These are phyloP conservation scores for Pristionchus mayeri DNA, from an alignment of 2,888 invertebrate genomes.

Conservation along the genomic window DNA sequence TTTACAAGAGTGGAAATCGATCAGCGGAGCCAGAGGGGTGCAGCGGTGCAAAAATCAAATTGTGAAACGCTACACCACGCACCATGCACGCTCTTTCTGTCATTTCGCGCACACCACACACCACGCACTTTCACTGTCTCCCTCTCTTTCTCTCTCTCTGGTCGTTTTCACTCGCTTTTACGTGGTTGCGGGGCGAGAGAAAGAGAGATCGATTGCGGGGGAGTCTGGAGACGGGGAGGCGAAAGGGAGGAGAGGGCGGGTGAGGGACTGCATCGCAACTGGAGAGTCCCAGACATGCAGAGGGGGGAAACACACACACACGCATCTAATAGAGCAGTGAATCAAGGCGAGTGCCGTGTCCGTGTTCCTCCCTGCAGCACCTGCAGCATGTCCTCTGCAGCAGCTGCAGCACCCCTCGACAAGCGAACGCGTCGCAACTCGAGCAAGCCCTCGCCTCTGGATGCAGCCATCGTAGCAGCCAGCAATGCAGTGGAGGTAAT, in stretches of 20 bases:
- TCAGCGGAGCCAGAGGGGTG: background rate
- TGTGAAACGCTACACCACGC: background rate
- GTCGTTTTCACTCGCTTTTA: background rate
- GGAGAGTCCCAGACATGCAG: background rate
- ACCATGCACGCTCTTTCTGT: constrained; percentile 26
- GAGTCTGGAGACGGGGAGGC: constrained; percentile 2
- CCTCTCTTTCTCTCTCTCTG: constrained; percentile 2
- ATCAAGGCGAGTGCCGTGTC: too few relatives aligned
- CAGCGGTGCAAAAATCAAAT: background rate
- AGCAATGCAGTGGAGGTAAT: constrained; percentile 6
- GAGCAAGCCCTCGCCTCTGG: constrained; percentile 36
- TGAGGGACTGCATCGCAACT: background rate
- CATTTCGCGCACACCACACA: constrained; percentile 38
- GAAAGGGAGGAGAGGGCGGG: background rate
- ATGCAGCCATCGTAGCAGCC: background rate
- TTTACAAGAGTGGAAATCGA: background rate
- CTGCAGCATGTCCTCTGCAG: constrained; percentile 20
- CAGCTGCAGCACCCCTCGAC: background rate
- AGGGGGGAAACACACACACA: background rate
- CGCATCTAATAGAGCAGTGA: background rate
- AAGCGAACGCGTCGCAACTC: constrained; percentile 19
- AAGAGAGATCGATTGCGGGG: constrained; percentile 40
- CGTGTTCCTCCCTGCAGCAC: background rate
- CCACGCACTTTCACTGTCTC: constrained; percentile 23
- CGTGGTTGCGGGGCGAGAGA: background rate